Evolutionary conservation across 1,140 invertebrate genomes (phyloP).

Genomic region (Physella acuta): DNA sequence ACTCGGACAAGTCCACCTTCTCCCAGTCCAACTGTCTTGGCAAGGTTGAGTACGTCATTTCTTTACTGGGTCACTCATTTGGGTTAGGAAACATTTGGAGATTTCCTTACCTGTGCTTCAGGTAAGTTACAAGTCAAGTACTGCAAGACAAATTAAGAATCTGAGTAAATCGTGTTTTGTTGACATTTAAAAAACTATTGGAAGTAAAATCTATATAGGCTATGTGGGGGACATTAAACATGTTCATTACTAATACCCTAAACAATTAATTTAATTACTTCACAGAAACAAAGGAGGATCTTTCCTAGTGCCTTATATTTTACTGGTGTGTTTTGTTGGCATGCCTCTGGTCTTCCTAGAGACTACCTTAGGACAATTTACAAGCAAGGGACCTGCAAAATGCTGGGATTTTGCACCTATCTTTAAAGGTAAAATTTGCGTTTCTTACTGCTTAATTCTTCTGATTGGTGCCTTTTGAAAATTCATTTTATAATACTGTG

Average conservation of each 20-base stretch:
- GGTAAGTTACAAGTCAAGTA: no score
- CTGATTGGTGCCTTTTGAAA: no score
- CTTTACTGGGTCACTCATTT: slow-evolving; percentile 62
- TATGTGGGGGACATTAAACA: no score
- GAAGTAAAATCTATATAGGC: no score
- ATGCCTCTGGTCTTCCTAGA: slow-evolving; percentile 76
- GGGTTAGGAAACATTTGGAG: slow-evolving; percentile 89
- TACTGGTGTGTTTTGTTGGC: slow-evolving; percentile 68
- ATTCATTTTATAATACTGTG: no score
- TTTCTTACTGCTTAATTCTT: no score
- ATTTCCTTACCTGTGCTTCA: slow-evolving; percentile 91
- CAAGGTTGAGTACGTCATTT: slow-evolving; percentile 61
- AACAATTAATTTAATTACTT: neutral
- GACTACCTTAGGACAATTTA: slow-evolving; percentile 76
- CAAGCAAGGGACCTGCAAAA: slow-evolving; percentile 75
- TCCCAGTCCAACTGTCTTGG: slow-evolving; percentile 55
- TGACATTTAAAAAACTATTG: no score
- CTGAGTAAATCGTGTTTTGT: no score
- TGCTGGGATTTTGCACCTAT: slow-evolving; percentile 78
- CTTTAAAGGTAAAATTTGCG: slow-evolving; percentile 78
- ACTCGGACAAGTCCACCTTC: no score
- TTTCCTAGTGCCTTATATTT: slow-evolving; percentile 71
- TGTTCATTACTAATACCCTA: no score
- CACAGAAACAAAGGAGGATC: slow-evolving; percentile 61
- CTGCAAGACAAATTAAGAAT: no score